Evolutionary conservation across 2,888 invertebrate species (phyloP), one percentile per base, ranked within the genome.

Genomic region (Sycophila texana): DNA sequence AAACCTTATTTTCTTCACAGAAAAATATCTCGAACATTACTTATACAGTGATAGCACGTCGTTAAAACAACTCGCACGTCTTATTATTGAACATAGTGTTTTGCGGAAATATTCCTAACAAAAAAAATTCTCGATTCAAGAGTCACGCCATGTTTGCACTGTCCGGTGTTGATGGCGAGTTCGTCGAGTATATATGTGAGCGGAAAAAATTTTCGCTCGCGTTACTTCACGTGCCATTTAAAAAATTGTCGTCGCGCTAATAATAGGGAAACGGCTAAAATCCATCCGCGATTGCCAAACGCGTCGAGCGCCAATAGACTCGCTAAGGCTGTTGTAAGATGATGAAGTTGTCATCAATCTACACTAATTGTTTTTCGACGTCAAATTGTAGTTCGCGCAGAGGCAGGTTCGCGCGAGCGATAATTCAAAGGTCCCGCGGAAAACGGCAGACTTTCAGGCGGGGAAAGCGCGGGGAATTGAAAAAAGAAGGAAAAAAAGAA

Each of bases 271-370:
- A 10, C 58, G 22, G 20, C 39, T 60, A 30, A 73, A n/a, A 39
- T 76, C 67, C 65, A 72, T 77, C 60, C n/a, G 47, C 5, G 1
- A 30, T 70, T 70, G 57, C 20, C 58, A 70, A 57, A 70, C n/a
- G 18, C 39, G n/a, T 14, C 13, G 14, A 30, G 51, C 12, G 55
- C 22, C 20, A n/a, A 47, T 14, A 63, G 63, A 12, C 13, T n/a
- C 10, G 26, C 7, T 10, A 55, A 68, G n/a, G 55, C 14, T 30
- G 30, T 30, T 16, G 30, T 10, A 68, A 30, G 47, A 26, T 7
- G 51, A 30, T 55, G 18, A 67, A 67, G 16, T 26, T 4, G 16
- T 39, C 61, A 7, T 61, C 61, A 26, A 7, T 26, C 26, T 4
- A 60, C 60, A 60, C 16, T 7, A 39, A 39, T 53, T 53, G 53